Percentiles rank a stretch among this genome's conserved stretches.
Evolutionary conservation across 2,797 vertebrate species (phyloP).

Genomic region (Echeneis naucrates): DNA sequence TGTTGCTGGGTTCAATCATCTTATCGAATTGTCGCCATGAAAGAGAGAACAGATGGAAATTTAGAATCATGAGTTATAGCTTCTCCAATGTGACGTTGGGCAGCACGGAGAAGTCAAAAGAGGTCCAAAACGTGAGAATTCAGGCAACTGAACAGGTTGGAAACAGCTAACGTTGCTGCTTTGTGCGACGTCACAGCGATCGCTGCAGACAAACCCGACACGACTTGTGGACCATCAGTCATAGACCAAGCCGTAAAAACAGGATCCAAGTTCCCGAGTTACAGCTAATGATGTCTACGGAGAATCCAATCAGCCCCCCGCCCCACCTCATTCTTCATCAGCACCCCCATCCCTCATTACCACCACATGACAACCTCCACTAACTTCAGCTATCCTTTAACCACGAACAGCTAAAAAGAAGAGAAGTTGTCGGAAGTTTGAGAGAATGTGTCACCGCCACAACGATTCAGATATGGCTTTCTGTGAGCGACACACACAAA

Average conservation of each 20-base stretch:
- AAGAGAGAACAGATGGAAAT: too few species aligned
- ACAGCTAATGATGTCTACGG: conserved; percentile 84
- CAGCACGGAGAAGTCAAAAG: too few species aligned
- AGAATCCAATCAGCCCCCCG: conserved; percentile 67
- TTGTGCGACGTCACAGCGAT: not conserved
- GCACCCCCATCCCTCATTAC: conserved; percentile 42
- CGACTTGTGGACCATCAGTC: not conserved
- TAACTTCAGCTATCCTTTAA: not conserved
- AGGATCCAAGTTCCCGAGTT: conserved; percentile 40
- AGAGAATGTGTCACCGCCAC: conserved; percentile 19
- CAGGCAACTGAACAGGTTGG: too few species aligned
- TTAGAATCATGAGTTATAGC: too few species aligned
- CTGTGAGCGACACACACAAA: conserved; percentile 35
- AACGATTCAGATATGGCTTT: conserved; percentile 44
- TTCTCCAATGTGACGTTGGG: too few species aligned
- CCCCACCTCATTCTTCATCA: not conserved
- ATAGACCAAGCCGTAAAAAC: not conserved
- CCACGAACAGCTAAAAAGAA: not conserved
- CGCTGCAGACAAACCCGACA: not conserved
- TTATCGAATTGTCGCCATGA: too few species aligned
- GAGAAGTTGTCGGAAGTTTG: conserved; percentile 25
- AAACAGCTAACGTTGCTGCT: too few species aligned
- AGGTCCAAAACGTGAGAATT: too few species aligned
- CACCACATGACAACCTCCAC: conserved; percentile 33
- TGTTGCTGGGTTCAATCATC: not conserved